Conservation (phyloP, 2,888 invertebrate genomes). For the Candidula unifasciata region DNA sequence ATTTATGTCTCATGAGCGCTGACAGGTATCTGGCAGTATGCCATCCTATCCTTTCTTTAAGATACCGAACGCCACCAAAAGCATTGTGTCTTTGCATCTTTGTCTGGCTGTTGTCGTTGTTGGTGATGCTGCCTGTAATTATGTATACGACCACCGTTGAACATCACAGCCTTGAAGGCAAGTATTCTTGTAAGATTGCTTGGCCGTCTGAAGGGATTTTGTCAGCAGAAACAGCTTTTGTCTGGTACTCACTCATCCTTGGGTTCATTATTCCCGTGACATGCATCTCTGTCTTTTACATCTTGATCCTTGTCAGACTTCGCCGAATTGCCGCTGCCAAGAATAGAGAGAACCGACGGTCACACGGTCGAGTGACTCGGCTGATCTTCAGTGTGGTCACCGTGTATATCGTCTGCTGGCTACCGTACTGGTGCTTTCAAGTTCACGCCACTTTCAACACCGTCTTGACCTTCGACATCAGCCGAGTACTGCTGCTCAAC, state of each 20-base stretch:
- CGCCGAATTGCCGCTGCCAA: constrained; percentile 71
- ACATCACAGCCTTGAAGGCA: constrained; percentile 49
- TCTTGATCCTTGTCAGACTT: constrained; percentile 73
- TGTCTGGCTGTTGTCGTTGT: constrained; percentile 77
- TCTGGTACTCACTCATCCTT: constrained; percentile 75
- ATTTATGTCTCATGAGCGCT: constrained; percentile 78
- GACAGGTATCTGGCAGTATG: constrained; percentile 79
- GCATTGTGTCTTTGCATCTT: constrained; percentile 74
- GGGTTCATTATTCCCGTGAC: constrained; percentile 76
- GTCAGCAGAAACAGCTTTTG: constrained; percentile 72
- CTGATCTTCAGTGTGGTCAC: constrained; percentile 76
- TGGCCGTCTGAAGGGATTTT: constrained; percentile 73
- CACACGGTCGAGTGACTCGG: constrained; percentile 74
- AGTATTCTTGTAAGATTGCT: constrained; percentile 68
- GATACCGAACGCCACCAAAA: constrained; percentile 72
- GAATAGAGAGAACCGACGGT: constrained; percentile 73
- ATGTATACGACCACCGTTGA: constrained; percentile 75
- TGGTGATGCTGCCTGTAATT: constrained; percentile 78
- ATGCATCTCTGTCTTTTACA: constrained; percentile 75
- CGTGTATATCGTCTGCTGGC: constrained; percentile 76
- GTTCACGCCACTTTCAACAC: constrained; percentile 62
- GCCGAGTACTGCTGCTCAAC: constrained; percentile 71
- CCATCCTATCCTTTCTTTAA: constrained; percentile 75
- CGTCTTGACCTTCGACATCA: not conserved
- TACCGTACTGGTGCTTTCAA: constrained; percentile 77